These are phyloP conservation scores for Apotomis capreana DNA, from an alignment of 2,888 invertebrate genomes.

Conservation along the genomic window DNA sequence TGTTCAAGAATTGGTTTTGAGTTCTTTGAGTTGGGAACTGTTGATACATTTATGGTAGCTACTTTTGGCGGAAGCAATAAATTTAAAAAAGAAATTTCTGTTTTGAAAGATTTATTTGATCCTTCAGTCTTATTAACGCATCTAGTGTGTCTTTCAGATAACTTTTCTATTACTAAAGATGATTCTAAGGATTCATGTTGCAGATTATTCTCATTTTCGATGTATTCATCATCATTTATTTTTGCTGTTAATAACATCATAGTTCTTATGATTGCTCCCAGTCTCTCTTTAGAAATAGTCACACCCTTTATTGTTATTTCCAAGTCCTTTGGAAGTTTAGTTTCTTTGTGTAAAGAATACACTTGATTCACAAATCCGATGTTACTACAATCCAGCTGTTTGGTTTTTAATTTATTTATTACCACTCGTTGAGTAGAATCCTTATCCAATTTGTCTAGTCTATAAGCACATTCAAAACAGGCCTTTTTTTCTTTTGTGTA, in stretches of 20 bases:
- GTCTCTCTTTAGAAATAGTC: conserved; percentile 17
- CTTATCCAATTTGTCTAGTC: background rate
- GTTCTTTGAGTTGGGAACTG: conserved; percentile 14
- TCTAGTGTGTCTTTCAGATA: conserved; percentile 11
- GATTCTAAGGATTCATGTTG: conserved; percentile 25
- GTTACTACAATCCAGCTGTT: background rate
- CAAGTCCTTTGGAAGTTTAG: conserved; percentile 1
- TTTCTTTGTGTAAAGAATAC: background rate
- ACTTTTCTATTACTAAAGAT: conserved; percentile 15
- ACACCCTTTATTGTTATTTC: conserved; percentile 11
- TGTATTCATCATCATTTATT: conserved; percentile 1
- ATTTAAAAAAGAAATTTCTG: conserved; percentile 9
- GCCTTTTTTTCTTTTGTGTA: conserved; percentile 5
- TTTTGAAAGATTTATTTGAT: background rate
- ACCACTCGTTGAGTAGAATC: background rate
- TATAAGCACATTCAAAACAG: too few species aligned
- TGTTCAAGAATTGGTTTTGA: conserved; percentile 2
- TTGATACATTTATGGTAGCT: too few species aligned
- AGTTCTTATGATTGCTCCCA: conserved; percentile 12
- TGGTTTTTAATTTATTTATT: background rate
- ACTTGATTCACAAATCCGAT: background rate
- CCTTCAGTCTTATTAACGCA: background rate
- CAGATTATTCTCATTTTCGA: background rate
- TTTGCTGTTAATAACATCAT: conserved; percentile 31
- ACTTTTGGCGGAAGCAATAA: background rate